Conservation (phyloP, 37 sponge, comb jelly and placozoan genomes). For the Beroe forskalii region DNA sequence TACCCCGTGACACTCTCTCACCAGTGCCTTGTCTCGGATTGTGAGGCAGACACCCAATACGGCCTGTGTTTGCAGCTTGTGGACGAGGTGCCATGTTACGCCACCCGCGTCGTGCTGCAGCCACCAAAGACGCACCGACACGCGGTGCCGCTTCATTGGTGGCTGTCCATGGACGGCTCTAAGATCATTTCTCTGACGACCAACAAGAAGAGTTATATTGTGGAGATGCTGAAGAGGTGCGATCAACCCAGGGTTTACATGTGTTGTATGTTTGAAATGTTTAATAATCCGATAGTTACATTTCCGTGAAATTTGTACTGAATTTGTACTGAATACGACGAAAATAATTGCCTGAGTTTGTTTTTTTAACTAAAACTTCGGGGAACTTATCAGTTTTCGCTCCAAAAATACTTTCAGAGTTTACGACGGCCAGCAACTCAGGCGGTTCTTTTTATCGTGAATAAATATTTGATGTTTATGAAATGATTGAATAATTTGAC, state of each 20-base stretch:
- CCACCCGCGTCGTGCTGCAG: not conserved
- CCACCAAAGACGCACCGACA: not conserved
- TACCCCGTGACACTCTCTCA: not conserved
- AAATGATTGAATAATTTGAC: too few species aligned
- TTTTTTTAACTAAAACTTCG: too few species aligned
- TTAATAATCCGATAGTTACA: not conserved
- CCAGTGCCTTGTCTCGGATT: not conserved
- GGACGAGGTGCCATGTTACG: not conserved
- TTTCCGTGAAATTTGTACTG: not conserved
- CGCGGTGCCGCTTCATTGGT: not conserved
- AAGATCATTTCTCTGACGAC: constrained; percentile 2
- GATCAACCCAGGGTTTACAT: not conserved
- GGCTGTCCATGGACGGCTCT: not conserved
- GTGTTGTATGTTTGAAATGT: not conserved
- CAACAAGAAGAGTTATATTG: not conserved
- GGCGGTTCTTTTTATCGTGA: too few species aligned
- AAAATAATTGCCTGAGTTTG: not conserved
- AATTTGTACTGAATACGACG: not conserved
- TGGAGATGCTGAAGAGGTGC: not conserved
- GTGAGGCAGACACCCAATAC: not conserved
- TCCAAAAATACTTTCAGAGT: too few species aligned
- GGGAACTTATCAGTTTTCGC: too few species aligned
- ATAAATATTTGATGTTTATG: too few species aligned
- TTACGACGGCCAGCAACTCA: too few species aligned
- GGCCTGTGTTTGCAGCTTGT: constrained; percentile 13